Evolutionary conservation across 1,140 invertebrate species (phyloP), one percentile per base, ranked within the genome.

Genomic region (Brachionus paranguensis): DNA sequence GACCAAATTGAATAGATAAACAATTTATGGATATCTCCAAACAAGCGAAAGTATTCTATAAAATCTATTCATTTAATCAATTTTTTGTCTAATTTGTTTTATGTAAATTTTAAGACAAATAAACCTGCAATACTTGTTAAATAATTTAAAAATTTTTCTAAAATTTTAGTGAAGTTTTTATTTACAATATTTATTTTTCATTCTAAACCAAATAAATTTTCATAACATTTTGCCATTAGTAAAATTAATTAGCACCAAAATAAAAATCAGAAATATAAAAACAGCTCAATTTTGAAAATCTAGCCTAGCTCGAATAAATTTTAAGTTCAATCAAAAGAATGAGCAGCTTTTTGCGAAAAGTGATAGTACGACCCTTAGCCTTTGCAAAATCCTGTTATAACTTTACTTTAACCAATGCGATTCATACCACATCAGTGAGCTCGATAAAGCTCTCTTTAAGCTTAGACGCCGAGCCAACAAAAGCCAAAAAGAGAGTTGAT

Each of bases 401-500:
- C 10, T 79, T 41, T 11, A 41, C 50, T 20, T 37, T 41, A 14
- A 37, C 43, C 8, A 60, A 64, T 45, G 20, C 50, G 11, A 60
- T 78, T 37, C 50, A 79, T 37, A 60, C 29, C 8, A 79, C 76
- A 24, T 2, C 29, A 20, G 33, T 37, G 10, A 60, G 17, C 41
- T 60, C 29, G 12, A 7, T 76, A 11, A 76, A 76, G 14, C 33
- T 50, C 12, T 27, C 45, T 76, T 1, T 12, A 12, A 20, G 14
- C 2, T n/a, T 79, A 27, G 41, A 33, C 8, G 68, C 68, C n/a
- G 45, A 84, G 14, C 68, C 68, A 47, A 74, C 70, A 20, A 84
- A 84, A 41, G 47, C 65, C 3, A 84, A 84, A 65, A 74, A 78
- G 20, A 55, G 45, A 76, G 33, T 84, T 20, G 68, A 74, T 84